Percentiles rank a stretch among this genome's conserved stretches.
phyloP scores from a whole-genome alignment of 92 coral and sea anemone genomes.

The Epizoanthus stellaris region DNA sequence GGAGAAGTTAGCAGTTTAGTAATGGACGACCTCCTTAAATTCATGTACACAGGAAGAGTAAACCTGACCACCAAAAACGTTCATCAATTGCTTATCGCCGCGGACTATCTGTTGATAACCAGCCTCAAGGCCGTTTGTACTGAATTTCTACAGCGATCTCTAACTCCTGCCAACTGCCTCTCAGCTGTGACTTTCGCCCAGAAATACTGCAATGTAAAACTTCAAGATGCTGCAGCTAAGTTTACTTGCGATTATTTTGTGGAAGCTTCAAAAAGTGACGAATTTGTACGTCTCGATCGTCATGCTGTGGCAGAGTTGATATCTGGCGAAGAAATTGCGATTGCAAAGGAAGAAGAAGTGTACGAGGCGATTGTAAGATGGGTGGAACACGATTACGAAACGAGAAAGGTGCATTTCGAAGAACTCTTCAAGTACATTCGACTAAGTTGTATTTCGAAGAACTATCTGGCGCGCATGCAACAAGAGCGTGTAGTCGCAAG shows the following conservation, averaged over 20 bases:
- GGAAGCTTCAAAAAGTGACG: slow-evolving; percentile 87
- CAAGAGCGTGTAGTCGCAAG: slow-evolving; percentile 65
- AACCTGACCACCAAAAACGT: slow-evolving; percentile 73
- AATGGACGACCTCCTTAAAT: slow-evolving; percentile 88
- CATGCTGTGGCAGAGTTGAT: slow-evolving; percentile 74
- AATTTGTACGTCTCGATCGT: slow-evolving; percentile 64
- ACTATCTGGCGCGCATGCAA: slow-evolving; percentile 75
- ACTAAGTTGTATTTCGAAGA: slow-evolving; percentile 73
- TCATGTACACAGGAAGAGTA: slow-evolving; percentile 88
- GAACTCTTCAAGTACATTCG: slow-evolving; percentile 71
- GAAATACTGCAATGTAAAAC: slow-evolving; percentile 72
- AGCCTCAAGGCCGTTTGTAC: slow-evolving; percentile 83
- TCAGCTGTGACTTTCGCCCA: slow-evolving; percentile 82
- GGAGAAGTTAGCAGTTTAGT: slow-evolving; percentile 60
- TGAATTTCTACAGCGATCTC: slow-evolving; percentile 66
- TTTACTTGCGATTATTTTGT: slow-evolving; percentile 80
- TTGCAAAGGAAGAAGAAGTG: slow-evolving; percentile 85
- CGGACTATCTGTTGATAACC: slow-evolving; percentile 78
- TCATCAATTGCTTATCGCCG: slow-evolving; percentile 83
- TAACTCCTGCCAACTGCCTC: slow-evolving; percentile 81
- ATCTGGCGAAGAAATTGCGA: slow-evolving; percentile 79
- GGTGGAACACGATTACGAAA: slow-evolving; percentile 80
- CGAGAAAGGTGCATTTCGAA: slow-evolving; percentile 64
- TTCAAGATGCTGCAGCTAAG: slow-evolving; percentile 70
- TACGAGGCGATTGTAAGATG: slow-evolving; percentile 88